Evolutionary conservation across 2,888 invertebrate genomes (phyloP).

Genomic region (Ichneumoninae sp.): DNA sequence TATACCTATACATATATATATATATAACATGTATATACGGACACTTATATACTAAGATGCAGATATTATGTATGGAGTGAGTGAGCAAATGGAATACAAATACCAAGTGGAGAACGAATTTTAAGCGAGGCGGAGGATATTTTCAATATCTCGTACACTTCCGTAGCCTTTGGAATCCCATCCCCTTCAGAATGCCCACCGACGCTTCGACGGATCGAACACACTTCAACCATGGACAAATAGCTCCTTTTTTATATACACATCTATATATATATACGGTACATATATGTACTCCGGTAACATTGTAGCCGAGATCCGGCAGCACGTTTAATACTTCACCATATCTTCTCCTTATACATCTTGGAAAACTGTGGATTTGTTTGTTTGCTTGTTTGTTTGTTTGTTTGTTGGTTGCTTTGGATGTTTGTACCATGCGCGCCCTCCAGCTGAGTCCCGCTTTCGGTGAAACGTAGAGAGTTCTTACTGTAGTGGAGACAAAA

Average conservation of each 20-base stretch:
- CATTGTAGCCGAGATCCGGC: slow-evolving; percentile 73
- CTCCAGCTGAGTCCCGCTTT: too few relatives aligned
- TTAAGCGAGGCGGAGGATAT: slow-evolving; percentile 71
- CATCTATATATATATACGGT: background rate
- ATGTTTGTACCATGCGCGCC: too few relatives aligned
- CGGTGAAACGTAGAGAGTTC: too few relatives aligned
- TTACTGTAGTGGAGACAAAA: too few relatives aligned
- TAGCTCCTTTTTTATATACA: slow-evolving; percentile 18
- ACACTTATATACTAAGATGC: slow-evolving; percentile 12
- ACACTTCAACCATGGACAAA: slow-evolving; percentile 31
- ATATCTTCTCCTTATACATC: slow-evolving; percentile 49
- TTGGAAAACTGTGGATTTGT: too few relatives aligned
- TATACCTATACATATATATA: background rate
- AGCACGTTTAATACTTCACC: slow-evolving; percentile 77
- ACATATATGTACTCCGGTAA: slow-evolving; percentile 66
- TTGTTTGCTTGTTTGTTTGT: too few relatives aligned
- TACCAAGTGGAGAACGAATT: slow-evolving; percentile 54
- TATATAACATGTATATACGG: background rate
- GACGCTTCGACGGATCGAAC: slow-evolving; percentile 48
- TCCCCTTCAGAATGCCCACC: slow-evolving; percentile 59
- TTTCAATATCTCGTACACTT: slow-evolving; percentile 81
- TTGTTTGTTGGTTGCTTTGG: too few relatives aligned
- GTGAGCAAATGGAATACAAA: slow-evolving; percentile 27
- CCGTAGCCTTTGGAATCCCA: slow-evolving; percentile 74
- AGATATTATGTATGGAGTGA: background rate